phyloP scores from a whole-genome alignment of 2,888 invertebrate genomes.

The Abrostola triplasia region DNA sequence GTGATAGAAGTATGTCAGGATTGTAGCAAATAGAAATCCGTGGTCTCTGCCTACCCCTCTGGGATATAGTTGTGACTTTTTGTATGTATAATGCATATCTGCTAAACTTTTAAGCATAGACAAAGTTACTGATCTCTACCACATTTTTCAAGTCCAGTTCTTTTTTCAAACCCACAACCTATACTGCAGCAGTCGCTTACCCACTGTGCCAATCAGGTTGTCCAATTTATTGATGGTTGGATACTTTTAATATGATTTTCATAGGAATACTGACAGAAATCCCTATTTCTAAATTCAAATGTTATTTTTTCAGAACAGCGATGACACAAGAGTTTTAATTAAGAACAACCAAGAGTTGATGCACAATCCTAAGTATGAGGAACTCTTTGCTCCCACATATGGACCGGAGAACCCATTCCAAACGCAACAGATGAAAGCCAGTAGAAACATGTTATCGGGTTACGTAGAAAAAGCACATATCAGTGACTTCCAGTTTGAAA shows the following conservation, averaged over 20 bases:
- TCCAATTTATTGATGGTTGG: too few species aligned
- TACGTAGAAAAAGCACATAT: conserved; percentile 98
- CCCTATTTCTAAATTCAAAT: background rate
- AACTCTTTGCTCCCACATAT: conserved; percentile 96
- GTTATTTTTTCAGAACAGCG: conserved; percentile 89
- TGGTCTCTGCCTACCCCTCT: too few species aligned
- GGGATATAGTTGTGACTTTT: too few species aligned
- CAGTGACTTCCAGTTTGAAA: conserved; percentile 99
- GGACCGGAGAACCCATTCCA: conserved; percentile 98
- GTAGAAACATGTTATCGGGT: conserved; percentile 97
- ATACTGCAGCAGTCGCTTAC: too few species aligned
- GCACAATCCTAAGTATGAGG: conserved; percentile 98
- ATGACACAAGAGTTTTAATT: conserved; percentile 91
- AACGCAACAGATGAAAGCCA: conserved; percentile 95
- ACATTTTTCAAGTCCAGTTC: too few species aligned
- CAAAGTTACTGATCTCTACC: too few species aligned
- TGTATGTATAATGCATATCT: too few species aligned
- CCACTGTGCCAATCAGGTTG: too few species aligned
- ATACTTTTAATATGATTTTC: background rate
- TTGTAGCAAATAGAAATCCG: too few species aligned
- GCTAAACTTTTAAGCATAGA: too few species aligned
- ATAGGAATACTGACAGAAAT: background rate
- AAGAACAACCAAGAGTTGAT: conserved; percentile 95
- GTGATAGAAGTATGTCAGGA: too few species aligned
- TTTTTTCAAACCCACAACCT: too few species aligned